Conservation (phyloP, 2,797 vertebrate genomes). For the Glossophaga mutica region DNA sequence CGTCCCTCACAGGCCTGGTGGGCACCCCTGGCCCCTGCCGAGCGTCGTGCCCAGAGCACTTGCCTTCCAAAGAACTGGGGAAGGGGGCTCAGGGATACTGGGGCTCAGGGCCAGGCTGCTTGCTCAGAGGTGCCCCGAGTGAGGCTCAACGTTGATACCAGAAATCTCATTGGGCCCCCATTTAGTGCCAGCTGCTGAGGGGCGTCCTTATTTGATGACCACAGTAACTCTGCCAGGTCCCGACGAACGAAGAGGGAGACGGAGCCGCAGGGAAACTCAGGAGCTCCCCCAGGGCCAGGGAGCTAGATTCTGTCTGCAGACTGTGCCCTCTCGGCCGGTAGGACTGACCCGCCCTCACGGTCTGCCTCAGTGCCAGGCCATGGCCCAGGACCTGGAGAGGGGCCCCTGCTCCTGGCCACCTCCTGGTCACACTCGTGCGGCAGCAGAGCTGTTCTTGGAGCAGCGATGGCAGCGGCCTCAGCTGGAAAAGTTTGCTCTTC, state of each 20-base stretch:
- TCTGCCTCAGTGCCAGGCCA: accelerated
- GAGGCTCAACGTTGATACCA: background rate
- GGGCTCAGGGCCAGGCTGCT: background rate
- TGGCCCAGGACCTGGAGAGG: background rate
- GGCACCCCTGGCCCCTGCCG: background rate
- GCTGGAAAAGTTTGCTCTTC: background rate
- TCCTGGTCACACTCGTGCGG: accelerated
- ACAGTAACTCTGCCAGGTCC: background rate
- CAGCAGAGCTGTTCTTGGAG: background rate
- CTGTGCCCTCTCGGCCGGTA: too few species aligned
- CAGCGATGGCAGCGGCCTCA: accelerated
- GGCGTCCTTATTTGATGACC: background rate
- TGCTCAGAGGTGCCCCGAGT: background rate
- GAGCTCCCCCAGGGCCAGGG: background rate
- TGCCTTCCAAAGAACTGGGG: background rate
- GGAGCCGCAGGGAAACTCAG: background rate
- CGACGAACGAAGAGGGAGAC: accelerated
- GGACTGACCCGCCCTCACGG: background rate
- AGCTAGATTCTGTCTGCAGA: background rate
- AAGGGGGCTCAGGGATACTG: background rate
- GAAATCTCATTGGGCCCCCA: accelerated
- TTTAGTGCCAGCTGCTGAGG: accelerated
- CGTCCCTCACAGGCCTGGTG: background rate
- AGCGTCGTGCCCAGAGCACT: background rate
- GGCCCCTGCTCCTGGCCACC: background rate